Percentiles rank a stretch among this genome's conserved stretches.
Evolutionary conservation across 1,140 invertebrate species (phyloP).

Genomic region (Anastrepha ludens): DNA sequence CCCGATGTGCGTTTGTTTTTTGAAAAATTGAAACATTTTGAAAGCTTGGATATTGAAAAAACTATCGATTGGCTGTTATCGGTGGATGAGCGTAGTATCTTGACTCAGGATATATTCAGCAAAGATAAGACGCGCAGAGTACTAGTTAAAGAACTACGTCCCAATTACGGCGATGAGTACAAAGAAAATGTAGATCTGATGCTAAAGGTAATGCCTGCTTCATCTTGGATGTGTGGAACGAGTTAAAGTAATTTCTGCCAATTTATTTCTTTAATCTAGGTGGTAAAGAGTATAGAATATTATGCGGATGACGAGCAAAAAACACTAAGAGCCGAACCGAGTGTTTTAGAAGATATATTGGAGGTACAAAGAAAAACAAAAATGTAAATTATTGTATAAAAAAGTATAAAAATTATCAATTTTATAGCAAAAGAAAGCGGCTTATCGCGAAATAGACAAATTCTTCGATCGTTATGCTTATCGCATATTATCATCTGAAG

Average conservation of each 20-base stretch:
- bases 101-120: slow-evolving; percentile 62
- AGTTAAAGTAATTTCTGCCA: too few species aligned
- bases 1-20: slow-evolving; percentile 65
- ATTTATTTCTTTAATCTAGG: neutral
- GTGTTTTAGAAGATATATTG: slow-evolving; percentile 40
- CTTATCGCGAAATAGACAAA: slow-evolving; percentile 47
- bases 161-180: slow-evolving; percentile 59
- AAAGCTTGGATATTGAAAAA: slow-evolving; percentile 53
- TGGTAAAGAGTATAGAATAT: slow-evolving; percentile 53
- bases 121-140: slow-evolving; percentile 59
- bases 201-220: slow-evolving; percentile 56
- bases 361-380: neutral
- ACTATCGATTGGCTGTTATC: slow-evolving; percentile 64
- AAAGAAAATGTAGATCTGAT: slow-evolving; percentile 60
- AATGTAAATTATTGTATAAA: slow-evolving; percentile 24
- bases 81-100: slow-evolving; percentile 63
- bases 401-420: neutral
- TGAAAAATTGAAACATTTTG: slow-evolving; percentile 58
- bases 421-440: slow-evolving; percentile 21
- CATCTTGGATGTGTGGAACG: too few species aligned
- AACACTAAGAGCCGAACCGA: slow-evolving; percentile 54
- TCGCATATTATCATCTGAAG: slow-evolving; percentile 64
- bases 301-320: slow-evolving; percentile 51
- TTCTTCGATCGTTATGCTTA: slow-evolving; percentile 65
- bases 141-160: slow-evolving; percentile 53